Conservation (phyloP, 2,797 vertebrate species). For the Menidia menidia region DNA sequence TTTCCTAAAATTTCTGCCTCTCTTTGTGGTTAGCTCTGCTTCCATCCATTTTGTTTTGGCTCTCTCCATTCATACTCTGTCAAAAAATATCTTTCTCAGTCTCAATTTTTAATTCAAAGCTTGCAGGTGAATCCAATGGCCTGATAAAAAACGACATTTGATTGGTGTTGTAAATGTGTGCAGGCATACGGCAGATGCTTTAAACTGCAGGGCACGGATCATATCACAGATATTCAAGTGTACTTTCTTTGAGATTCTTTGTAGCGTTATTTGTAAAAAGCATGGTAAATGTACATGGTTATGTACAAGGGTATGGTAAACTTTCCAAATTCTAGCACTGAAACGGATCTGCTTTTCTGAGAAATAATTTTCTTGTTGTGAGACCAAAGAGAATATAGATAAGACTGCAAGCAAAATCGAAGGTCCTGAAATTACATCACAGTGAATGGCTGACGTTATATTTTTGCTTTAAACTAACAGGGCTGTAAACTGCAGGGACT, state of each 20-base stretch:
- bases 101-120: constrained; percentile 30
- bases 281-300: constrained; percentile 8
- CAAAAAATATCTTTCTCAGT: constrained; percentile 16
- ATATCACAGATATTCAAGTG: too few species aligned
- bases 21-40: constrained; percentile 7
- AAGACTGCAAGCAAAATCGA: constrained; percentile 26
- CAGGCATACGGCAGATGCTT: constrained; percentile 8
- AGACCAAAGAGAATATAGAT: constrained; percentile 29
- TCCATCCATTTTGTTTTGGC: neutral
- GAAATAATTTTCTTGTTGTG: constrained; percentile 21
- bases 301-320: constrained; percentile 13
- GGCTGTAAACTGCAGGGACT: neutral
- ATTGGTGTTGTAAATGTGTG: constrained; percentile 11
- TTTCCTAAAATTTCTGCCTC: too few species aligned
- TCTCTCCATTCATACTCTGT: constrained; percentile 12
- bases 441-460: constrained; percentile 21
- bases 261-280: constrained; percentile 7
- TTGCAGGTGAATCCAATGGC: constrained; percentile 29
- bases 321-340: constrained; percentile 27
- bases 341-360: constrained; percentile 51
- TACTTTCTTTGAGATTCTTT: neutral
- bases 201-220: too few species aligned
- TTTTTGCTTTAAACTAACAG: constrained; percentile 26
- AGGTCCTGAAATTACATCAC: constrained; percentile 25
- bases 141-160: constrained; percentile 32